A percentile compares a stretch with the other conserved stretches of the same genome.
These are phyloP conservation scores for Microcebus lehilahytsara DNA, from an alignment of 2,113 vertebrate genomes.

Conservation along the genomic window DNA sequence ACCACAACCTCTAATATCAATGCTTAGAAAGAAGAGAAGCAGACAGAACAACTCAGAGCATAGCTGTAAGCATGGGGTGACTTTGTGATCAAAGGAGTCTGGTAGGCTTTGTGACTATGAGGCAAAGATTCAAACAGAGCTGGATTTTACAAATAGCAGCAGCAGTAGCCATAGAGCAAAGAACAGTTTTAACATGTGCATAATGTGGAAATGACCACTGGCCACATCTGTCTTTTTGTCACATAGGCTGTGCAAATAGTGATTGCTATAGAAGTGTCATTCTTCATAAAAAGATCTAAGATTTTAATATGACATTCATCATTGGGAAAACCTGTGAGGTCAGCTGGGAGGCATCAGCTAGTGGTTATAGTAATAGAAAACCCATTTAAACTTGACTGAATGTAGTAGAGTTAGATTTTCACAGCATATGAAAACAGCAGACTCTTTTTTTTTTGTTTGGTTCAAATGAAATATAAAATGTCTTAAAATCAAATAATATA, in stretches of 20 bases:
- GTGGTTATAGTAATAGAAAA: neutral
- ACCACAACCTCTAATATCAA: neutral
- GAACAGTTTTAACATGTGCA: neutral
- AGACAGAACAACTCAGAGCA: neutral
- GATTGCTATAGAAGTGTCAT: neutral
- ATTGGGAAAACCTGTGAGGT: neutral
- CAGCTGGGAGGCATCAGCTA: neutral
- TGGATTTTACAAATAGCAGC: slow-evolving; percentile 23
- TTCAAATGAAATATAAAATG: neutral
- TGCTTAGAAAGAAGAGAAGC: slow-evolving; percentile 24
- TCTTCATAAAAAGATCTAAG: slow-evolving; percentile 37
- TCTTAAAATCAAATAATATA: neutral
- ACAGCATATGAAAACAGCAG: neutral
- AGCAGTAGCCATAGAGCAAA: neutral
- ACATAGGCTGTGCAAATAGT: neutral
- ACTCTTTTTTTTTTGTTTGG: neutral
- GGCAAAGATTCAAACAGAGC: neutral
- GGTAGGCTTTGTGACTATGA: neutral
- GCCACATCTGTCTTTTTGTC: slow-evolving; percentile 2
- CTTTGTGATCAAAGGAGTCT: slow-evolving; percentile 1
- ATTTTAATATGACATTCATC: neutral
- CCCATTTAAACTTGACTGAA: neutral
- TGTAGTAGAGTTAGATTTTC: neutral
- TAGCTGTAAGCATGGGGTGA: neutral
- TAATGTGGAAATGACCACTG: neutral